A percentile compares a stretch with the other conserved stretches of the same genome.
Evolutionary conservation across 2,113 vertebrate species (phyloP).

Genomic region (Gavialis gangeticus): DNA sequence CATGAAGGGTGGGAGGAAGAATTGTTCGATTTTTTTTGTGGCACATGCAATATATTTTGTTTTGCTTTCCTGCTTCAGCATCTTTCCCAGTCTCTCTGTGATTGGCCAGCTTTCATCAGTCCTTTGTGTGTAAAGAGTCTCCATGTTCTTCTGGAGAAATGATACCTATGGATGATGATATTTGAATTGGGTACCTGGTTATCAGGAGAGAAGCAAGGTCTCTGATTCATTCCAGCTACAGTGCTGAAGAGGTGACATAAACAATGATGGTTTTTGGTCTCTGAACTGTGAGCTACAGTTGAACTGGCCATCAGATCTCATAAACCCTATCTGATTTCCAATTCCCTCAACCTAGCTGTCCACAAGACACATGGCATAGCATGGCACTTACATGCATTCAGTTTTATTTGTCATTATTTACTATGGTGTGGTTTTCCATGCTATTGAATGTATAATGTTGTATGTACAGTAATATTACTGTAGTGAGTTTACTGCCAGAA

Average conservation of each 20-base stretch:
- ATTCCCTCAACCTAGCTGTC: neutral
- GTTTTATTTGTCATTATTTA: neutral
- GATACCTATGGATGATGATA: neutral
- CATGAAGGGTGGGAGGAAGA: neutral
- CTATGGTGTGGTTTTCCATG: neutral
- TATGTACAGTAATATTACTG: fast-evolving
- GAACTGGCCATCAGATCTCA: neutral
- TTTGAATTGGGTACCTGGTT: neutral
- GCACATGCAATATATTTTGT: neutral
- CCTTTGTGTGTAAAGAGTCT: neutral
- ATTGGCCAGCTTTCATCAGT: neutral
- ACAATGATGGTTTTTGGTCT: neutral
- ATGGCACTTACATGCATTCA: neutral
- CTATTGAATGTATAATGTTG: fast-evolving
- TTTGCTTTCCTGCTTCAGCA: neutral
- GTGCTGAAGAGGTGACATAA: neutral
- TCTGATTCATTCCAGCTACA: neutral
- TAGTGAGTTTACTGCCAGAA: neutral
- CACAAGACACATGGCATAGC: neutral
- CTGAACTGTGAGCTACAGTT: neutral
- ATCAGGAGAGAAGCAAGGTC: neutral
- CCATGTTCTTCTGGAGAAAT: neutral
- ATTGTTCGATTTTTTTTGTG: neutral
- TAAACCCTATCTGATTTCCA: neutral
- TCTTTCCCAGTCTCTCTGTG: neutral